Conservation (phyloP, 2,888 invertebrate species). For the Cheilosia soror region DNA sequence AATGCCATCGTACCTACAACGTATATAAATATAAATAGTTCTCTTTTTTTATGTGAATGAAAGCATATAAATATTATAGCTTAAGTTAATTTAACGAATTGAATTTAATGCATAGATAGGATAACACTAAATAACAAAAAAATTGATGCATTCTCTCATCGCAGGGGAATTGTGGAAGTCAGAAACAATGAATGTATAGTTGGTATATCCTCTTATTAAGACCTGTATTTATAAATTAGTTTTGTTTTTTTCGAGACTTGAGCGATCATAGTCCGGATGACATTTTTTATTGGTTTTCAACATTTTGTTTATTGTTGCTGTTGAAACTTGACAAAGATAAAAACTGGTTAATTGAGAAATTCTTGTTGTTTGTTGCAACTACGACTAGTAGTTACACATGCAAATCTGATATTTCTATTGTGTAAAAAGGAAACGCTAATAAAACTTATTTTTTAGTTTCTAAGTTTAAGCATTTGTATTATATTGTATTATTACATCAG, state of each 20-base stretch:
- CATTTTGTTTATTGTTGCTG: slow-evolving; percentile 70
- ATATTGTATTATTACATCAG: slow-evolving; percentile 69
- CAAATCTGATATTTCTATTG: slow-evolving; percentile 39
- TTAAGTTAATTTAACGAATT: slow-evolving; percentile 61
- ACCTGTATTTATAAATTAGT: not conserved
- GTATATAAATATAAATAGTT: slow-evolving; percentile 62
- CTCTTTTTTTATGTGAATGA: slow-evolving; percentile 35
- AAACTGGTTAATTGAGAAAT: slow-evolving; percentile 6
- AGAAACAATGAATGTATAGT: slow-evolving; percentile 21
- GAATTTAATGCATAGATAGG: slow-evolving; percentile 53
- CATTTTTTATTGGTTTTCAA: slow-evolving; percentile 36
- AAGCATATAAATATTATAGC: slow-evolving; percentile 54
- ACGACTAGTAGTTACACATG: slow-evolving; percentile 29
- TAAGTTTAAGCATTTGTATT: slow-evolving; percentile 74
- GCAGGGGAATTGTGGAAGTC: slow-evolving; percentile 21
- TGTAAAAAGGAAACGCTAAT: slow-evolving; percentile 30
- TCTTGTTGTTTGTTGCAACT: slow-evolving; percentile 39
- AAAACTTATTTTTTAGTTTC: slow-evolving; percentile 41
- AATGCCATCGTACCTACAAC: slow-evolving; percentile 76
- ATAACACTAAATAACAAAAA: slow-evolving; percentile 29
- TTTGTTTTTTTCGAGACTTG: slow-evolving; percentile 16
- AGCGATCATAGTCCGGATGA: not conserved
- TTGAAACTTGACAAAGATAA: slow-evolving; percentile 42
- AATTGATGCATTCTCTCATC: slow-evolving; percentile 31
- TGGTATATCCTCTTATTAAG: not conserved